Evolutionary conservation across 2,888 invertebrate genomes (phyloP), one percentile per base, ranked within the genome.

Genomic region (Drosophila niveifrons): DNA sequence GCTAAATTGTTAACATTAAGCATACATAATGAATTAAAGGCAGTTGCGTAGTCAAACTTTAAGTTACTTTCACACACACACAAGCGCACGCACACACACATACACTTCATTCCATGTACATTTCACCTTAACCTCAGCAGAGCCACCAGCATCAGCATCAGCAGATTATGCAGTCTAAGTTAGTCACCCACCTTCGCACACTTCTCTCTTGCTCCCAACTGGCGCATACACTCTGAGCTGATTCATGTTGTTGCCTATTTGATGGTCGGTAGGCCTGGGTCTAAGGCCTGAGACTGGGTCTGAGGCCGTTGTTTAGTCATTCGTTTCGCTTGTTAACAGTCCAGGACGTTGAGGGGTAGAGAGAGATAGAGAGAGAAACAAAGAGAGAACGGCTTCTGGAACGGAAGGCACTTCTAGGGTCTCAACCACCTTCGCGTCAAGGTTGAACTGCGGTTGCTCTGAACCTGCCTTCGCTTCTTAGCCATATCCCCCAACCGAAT

Each of bases 1-100:
- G 89, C 88, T 89, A 85, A 85, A 89, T 85, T 85, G 85, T 85
- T 85, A 89, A 80, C 85, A 85, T 89, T 85, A 80, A 64, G 85
- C 89, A 85, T 87, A 74, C 84, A 89, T 89, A 89, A 85, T 84
- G 82, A 89, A 85, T 89, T 84, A 78, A 84, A 67, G 84, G 58
- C 76, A 66, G 48, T 70, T 64, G 77, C 71, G 68, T 66, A 64
- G 56, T 36, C 55, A 72, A 80, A 83, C 86, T 79, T 72, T 56
- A 81, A 79, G 80, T 69, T 66, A 67, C 65, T 52, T 63, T 64
- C 43, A 47, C 62, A 51, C 46, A 56, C 41, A 36, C 58, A 53
- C 29, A 36, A n/a, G 51, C 10, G n/a, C 28, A 64, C 46, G 50
- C 56, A 59, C 41, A 55, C 55, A 53, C 50, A 59, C 61, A 55